A percentile compares a stretch with the other conserved stretches of the same genome.
These are phyloP conservation scores for Drosophila paranaensis DNA, from an alignment of 2,888 invertebrate species.

Conservation along the genomic window DNA sequence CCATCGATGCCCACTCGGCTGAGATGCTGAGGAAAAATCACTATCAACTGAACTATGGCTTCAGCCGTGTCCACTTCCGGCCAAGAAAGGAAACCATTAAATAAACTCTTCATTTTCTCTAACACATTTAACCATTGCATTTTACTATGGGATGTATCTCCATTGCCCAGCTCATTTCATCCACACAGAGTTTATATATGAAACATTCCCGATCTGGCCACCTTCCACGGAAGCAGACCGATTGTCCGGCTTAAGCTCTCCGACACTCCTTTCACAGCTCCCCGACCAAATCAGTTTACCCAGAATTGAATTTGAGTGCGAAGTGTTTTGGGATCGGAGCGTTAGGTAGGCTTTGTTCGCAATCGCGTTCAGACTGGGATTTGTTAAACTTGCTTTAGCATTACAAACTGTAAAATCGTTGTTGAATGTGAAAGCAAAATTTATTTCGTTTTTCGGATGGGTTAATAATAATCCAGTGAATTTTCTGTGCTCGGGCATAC, in stretches of 20 bases:
- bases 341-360: slow-evolving; percentile 33
- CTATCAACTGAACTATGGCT: slow-evolving; percentile 33
- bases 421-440: slow-evolving; percentile 66
- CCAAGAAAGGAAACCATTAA: slow-evolving; percentile 13
- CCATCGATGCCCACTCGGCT: slow-evolving; percentile 33
- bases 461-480: slow-evolving; percentile 48
- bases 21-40: slow-evolving; percentile 14
- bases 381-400: slow-evolving; percentile 17
- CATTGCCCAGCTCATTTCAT: background rate
- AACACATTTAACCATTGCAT: background rate
- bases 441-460: slow-evolving; percentile 61
- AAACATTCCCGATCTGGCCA: background rate
- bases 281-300: slow-evolving; percentile 12
- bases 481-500: slow-evolving; percentile 43
- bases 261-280: background rate
- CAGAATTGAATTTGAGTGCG: background rate
- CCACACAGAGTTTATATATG: no score
- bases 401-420: slow-evolving; percentile 54
- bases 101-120: slow-evolving; percentile 19
- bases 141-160: background rate
- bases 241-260: background rate
- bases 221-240: background rate
- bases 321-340: background rate
- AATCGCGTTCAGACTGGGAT: slow-evolving; percentile 1
- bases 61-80: slow-evolving; percentile 20